Conservation (phyloP, 1,140 invertebrate genomes). For the Trichogramma pretiosum region DNA sequence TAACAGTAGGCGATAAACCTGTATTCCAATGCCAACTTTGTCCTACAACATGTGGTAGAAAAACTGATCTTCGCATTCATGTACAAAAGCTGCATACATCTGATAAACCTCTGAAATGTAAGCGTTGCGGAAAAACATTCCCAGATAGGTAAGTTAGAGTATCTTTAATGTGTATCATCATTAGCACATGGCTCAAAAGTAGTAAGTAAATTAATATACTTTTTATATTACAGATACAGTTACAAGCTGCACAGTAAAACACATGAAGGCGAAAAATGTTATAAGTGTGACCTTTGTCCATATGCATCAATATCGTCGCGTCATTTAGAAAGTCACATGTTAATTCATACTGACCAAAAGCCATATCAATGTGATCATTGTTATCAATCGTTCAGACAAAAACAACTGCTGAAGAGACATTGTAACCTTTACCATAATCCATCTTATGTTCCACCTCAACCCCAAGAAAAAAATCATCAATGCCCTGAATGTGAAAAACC, state of each 20-base stretch:
- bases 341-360: constrained; percentile 90
- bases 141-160: constrained; percentile 59
- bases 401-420: constrained; percentile 84
- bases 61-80: constrained; percentile 93
- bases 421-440: constrained; percentile 92
- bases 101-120: constrained; percentile 85
- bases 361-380: constrained; percentile 77
- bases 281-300: constrained; percentile 88
- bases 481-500: constrained; percentile 80
- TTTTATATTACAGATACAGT: constrained; percentile 49
- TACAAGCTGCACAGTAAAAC: constrained; percentile 69
- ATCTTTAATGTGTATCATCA: constrained; percentile 1
- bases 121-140: constrained; percentile 85
- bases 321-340: constrained; percentile 92
- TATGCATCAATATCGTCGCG: constrained; percentile 88
- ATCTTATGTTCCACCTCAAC: constrained; percentile 78
- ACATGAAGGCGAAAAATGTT: constrained; percentile 96
- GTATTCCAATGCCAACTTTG: constrained; percentile 92
- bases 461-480: constrained; percentile 82
- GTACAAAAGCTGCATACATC: constrained; percentile 93
- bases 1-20: constrained; percentile 79
- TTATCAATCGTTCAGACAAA: constrained; percentile 77
- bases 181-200: neutral
- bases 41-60: constrained; percentile 91
- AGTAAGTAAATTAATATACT: neutral